Evolutionary conservation across 1,140 invertebrate genomes (phyloP).

Genomic region (Acromyrmex heyeri): DNA sequence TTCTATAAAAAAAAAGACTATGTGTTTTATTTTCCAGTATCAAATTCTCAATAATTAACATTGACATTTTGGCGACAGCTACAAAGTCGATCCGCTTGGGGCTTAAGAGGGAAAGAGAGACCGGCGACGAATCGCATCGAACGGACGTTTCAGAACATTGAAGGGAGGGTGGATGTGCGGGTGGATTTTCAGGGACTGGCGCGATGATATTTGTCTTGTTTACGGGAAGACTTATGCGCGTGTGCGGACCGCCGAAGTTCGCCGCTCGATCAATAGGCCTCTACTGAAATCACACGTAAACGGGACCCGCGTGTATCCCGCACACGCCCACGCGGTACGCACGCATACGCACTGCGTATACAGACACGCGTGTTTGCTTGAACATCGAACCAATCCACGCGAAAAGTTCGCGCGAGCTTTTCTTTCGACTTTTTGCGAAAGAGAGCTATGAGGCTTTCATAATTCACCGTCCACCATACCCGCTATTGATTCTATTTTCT

Average conservation of each 20-base stretch:
- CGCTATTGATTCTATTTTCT: constrained; percentile 59
- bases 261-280: constrained; percentile 86
- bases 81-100: background rate
- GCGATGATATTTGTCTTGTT: constrained; percentile 87
- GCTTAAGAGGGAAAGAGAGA: constrained; percentile 10
- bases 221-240: constrained; percentile 86
- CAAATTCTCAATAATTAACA: background rate
- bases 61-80: constrained; percentile 20
- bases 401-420: constrained; percentile 72
- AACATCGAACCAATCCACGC: constrained; percentile 42
- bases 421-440: constrained; percentile 62
- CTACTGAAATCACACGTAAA: constrained; percentile 84
- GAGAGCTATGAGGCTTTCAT: constrained; percentile 53
- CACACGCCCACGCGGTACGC: constrained; percentile 45
- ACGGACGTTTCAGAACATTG: constrained; percentile 61
- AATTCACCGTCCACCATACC: constrained; percentile 65
- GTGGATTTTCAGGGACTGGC: constrained; percentile 83
- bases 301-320: constrained; percentile 52
- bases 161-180: constrained; percentile 69
- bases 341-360: constrained; percentile 11
- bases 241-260: constrained; percentile 84
- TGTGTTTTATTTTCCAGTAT: background rate
- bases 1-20: background rate
- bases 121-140: constrained; percentile 53
- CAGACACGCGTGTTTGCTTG: constrained; percentile 56